Conservation (phyloP, 2,113 vertebrate species). For the Ia io region DNA sequence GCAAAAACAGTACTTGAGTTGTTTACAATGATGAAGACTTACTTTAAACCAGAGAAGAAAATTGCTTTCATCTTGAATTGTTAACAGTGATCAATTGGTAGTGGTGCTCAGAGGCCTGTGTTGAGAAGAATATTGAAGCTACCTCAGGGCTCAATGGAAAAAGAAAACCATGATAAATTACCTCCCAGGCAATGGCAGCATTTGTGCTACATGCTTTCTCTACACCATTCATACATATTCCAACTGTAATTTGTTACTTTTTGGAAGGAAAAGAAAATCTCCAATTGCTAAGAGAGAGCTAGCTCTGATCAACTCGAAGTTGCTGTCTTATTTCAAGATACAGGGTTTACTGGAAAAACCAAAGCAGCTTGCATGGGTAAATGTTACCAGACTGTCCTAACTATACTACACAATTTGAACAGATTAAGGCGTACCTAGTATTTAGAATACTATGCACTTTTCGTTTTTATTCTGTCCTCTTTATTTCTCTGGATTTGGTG, state of each 20-base stretch:
- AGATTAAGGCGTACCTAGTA: background rate
- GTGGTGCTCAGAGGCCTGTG: conserved; percentile 10
- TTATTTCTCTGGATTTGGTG: background rate
- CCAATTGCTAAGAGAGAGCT: background rate
- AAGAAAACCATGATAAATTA: conserved; percentile 6
- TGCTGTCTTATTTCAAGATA: conserved; percentile 6
- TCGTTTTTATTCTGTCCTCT: background rate
- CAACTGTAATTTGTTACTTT: background rate
- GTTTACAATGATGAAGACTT: conserved; percentile 42
- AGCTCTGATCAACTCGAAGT: background rate
- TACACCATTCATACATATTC: background rate
- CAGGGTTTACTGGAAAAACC: background rate
- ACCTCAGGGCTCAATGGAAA: conserved; percentile 57
- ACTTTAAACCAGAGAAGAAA: conserved; percentile 64
- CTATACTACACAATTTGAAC: background rate
- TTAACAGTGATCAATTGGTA: conserved; percentile 64
- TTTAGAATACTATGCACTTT: background rate
- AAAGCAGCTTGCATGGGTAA: background rate
- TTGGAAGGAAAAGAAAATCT: background rate
- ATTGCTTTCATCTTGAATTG: conserved; percentile 67
- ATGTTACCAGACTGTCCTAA: background rate
- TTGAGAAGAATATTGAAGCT: conserved; percentile 64
- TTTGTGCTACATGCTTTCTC: background rate
- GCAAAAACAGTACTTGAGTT: background rate
- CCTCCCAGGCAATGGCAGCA: background rate